Percentiles rank a stretch among this genome's conserved stretches.
Conservation (phyloP, 2,113 vertebrate genomes). For the Poicephalus meyeri region DNA sequence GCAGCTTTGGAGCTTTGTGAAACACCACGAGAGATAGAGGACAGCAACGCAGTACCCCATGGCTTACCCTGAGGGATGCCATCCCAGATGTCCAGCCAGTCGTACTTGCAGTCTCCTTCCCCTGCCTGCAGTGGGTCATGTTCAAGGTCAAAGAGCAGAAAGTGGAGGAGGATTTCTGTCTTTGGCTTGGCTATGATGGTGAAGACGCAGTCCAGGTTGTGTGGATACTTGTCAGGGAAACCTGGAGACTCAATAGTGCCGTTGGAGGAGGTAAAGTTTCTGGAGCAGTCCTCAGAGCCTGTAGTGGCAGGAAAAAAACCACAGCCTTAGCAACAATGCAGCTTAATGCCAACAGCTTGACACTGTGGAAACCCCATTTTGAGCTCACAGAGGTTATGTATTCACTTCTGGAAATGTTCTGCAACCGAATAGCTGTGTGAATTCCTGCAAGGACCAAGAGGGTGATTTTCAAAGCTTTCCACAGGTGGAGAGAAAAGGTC, state of each 20-base stretch:
- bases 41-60: not conserved
- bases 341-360: not conserved
- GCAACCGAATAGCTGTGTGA: not conserved
- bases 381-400: not conserved
- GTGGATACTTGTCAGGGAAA: constrained; percentile 97
- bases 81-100: constrained; percentile 98
- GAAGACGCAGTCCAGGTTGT: constrained; percentile 96
- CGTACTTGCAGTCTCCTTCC: constrained; percentile 96
- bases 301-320: not conserved
- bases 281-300: constrained; percentile 98
- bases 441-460: not conserved
- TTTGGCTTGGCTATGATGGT: constrained; percentile 93
- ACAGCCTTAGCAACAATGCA: not conserved
- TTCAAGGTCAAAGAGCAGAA: constrained; percentile 95
- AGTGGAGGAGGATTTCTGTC: constrained; percentile 94
- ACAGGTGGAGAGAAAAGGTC: not conserved
- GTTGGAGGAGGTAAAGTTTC: constrained; percentile 89
- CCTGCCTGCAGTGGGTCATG: constrained; percentile 91
- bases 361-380: constrained; percentile 1
- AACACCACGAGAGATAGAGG: not conserved
- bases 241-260: constrained; percentile 95
- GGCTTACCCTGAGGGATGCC: constrained; percentile 93
- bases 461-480: not conserved
- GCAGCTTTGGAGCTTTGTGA: not conserved
- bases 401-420: not conserved